Evolutionary conservation across 2,797 vertebrate genomes (phyloP).

Genomic region (Crypturellus tataupa): DNA sequence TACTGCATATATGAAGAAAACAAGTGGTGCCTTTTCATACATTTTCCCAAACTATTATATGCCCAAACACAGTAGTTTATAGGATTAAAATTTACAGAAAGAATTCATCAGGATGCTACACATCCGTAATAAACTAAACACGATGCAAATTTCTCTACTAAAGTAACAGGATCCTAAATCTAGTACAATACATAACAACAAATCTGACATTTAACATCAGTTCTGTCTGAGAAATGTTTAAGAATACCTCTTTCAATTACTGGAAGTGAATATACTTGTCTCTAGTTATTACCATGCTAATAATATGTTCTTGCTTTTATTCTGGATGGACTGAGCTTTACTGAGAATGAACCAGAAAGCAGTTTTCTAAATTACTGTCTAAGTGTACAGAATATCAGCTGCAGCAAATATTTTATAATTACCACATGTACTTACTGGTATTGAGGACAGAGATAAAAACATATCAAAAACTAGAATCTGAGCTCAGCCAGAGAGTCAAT

Average conservation of each 20-base stretch:
- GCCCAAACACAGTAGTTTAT: neutral
- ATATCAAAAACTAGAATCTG: neutral
- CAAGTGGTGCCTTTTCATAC: neutral
- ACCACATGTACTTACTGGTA: neutral
- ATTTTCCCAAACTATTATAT: neutral
- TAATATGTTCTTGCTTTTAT: neutral
- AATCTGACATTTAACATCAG: accelerated
- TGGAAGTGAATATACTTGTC: neutral
- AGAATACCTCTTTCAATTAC: neutral
- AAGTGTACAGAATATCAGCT: neutral
- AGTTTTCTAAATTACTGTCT: neutral
- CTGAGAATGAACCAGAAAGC: neutral
- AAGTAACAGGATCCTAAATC: neutral
- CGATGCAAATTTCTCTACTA: neutral
- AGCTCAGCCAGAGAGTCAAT: neutral
- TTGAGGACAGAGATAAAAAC: neutral
- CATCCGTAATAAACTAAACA: neutral
- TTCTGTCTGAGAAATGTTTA: neutral
- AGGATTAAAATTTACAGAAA: neutral
- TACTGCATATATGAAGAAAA: neutral
- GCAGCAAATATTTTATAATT: neutral
- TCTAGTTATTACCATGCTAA: neutral
- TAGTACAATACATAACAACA: neutral
- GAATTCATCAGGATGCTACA: neutral
- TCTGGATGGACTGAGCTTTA: neutral